Evolutionary conservation across 2,797 vertebrate genomes (phyloP), one percentile per base, ranked within the genome.

Genomic region (Syndactyla subalaris): DNA sequence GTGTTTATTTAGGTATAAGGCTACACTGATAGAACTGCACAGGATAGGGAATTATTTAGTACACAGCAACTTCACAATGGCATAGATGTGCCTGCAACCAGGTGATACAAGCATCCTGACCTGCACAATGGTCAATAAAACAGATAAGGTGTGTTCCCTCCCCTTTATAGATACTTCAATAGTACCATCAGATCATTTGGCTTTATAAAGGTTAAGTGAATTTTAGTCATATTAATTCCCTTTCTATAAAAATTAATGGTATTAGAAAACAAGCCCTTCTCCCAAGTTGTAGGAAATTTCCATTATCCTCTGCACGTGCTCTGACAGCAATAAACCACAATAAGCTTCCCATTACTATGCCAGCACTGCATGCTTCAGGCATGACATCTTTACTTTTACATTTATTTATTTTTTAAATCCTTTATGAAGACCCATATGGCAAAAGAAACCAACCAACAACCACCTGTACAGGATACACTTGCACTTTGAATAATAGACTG

Each of bases 261-360:
- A 77, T 85, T 95, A 87, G 63, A 90, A 94, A 90, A 88, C 41
- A 72, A 41, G 67, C 20, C 34, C 75, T 75, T 43, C 43, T 80
- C 18, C 55, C 14, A 86, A 77, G 21, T 59, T 93, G 61, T n/a
- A 96, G 78, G 66, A 91, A 92, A 92, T 85, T 88, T 89, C 85
- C 38, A 90, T 94, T 91, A 86, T 72, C 67, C 86, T 63, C 86
- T 82, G 49, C 71, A 85, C 1, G 2, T 93, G 93, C 67, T 89
- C 83, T 72, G 61, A 93, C 61, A 94, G 63, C 71, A 93, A 85
- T 71, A 93, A 95, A 85, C 67, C 20, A 96, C 74, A 90, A 86
- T 82, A 90, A 93, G 63, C 80, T 85, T 84, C 43, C 57, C 61
- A 93, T 94, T 68, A 94, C 59, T 65, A 87, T 68, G 63, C 71